Percentiles rank a stretch among this genome's conserved stretches.
phyloP scores from a whole-genome alignment of 2,113 vertebrate species.

The Ailurus styani region DNA sequence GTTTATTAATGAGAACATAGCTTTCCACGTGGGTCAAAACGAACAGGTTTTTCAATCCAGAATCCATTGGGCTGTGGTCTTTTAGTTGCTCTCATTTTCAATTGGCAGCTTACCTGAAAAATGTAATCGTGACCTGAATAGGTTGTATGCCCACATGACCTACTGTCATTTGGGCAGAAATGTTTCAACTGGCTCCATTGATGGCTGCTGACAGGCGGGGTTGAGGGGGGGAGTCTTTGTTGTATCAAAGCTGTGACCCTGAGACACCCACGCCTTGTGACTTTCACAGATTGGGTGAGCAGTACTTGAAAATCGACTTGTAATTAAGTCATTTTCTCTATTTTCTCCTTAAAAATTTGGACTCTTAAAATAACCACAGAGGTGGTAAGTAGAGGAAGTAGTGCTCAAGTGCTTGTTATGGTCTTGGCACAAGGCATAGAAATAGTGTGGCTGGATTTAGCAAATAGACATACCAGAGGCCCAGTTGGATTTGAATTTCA shows the following conservation, averaged over 20 bases:
- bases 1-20: slow-evolving; percentile 24
- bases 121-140: background rate
- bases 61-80: background rate
- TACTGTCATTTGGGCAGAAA: background rate
- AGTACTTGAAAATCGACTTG: slow-evolving; percentile 7
- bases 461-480: background rate
- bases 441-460: background rate
- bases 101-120: slow-evolving; percentile 2
- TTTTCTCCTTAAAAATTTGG: background rate
- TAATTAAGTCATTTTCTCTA: background rate
- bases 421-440: background rate
- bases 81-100: background rate
- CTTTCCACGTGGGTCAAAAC: background rate
- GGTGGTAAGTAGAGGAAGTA: background rate
- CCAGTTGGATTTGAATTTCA: background rate
- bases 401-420: background rate
- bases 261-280: background rate
- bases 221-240: background rate
- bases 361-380: background rate
- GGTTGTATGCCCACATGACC: background rate
- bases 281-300: background rate
- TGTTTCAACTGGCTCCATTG: background rate
- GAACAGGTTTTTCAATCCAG: background rate
- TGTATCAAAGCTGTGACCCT: background rate
- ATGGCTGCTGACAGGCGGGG: background rate